Evolutionary conservation across 2,888 invertebrate genomes (phyloP).

Genomic region (Sphaeridia pumilis): DNA sequence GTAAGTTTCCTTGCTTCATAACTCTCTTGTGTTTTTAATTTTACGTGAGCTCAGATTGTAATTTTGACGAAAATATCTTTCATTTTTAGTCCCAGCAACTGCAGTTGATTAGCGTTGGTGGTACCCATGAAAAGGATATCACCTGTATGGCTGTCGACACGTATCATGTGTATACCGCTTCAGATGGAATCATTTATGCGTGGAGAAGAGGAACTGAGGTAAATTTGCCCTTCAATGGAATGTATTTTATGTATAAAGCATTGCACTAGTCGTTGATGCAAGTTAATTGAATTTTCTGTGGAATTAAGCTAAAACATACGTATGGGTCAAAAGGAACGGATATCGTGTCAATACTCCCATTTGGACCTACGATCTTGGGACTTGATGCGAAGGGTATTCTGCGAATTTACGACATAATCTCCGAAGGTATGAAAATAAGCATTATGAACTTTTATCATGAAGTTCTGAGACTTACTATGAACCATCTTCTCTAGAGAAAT

Average conservation of each 20-base stretch:
- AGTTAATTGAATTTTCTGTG: background rate
- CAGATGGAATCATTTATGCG: slow-evolving; percentile 64
- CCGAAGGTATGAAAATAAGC: slow-evolving; percentile 49
- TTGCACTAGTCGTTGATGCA: background rate
- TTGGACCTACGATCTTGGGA: slow-evolving; percentile 73
- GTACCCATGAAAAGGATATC: slow-evolving; percentile 66
- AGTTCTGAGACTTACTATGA: background rate
- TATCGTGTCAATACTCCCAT: slow-evolving; percentile 68
- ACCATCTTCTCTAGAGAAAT: background rate
- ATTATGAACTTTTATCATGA: background rate
- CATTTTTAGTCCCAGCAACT: slow-evolving; percentile 40
- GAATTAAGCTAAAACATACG: slow-evolving; percentile 52
- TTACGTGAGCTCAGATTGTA: too few species aligned
- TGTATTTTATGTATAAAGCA: background rate
- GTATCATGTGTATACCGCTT: slow-evolving; percentile 64
- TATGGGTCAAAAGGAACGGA: slow-evolving; percentile 62
- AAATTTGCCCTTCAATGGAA: too few species aligned
- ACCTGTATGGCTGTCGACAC: slow-evolving; percentile 64
- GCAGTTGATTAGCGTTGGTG: slow-evolving; percentile 64
- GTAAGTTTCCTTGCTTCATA: slow-evolving; percentile 36
- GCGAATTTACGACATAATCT: slow-evolving; percentile 73
- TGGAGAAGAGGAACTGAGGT: slow-evolving; percentile 75
- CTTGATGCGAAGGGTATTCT: slow-evolving; percentile 65
- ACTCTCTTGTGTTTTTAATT: background rate
- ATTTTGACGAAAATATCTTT: too few species aligned